Conservation (phyloP, 2,113 vertebrate species). For the Protobothrops flavoviridis region DNA sequence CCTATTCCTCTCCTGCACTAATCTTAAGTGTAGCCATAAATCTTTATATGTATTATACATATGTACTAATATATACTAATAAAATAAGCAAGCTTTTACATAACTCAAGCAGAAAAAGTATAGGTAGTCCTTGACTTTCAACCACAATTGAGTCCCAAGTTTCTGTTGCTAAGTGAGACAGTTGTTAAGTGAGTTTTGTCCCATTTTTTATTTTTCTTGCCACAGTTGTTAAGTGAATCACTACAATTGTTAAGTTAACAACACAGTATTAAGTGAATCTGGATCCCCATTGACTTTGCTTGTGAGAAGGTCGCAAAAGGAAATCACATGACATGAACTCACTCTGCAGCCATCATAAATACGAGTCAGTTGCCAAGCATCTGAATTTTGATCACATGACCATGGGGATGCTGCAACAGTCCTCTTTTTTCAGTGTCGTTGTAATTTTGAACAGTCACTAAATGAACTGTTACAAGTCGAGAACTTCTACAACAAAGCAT, state of each 20-base stretch:
- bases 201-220: background rate
- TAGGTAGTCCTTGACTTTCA: background rate
- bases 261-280: background rate
- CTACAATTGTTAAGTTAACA: background rate
- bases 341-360: too few species aligned
- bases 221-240: background rate
- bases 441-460: too few species aligned
- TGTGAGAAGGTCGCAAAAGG: too few species aligned
- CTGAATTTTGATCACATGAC: too few species aligned
- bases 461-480: too few species aligned
- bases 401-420: too few species aligned
- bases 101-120: background rate
- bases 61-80: background rate
- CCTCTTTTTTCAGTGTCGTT: too few species aligned
- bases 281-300: too few species aligned
- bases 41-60: background rate
- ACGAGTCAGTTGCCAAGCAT: too few species aligned
- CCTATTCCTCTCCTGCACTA: background rate
- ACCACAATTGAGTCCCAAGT: background rate
- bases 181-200: background rate
- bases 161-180: background rate
- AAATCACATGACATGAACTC: too few species aligned
- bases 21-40: background rate
- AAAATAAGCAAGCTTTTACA: background rate
- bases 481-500: too few species aligned